Evolutionary conservation across 1,140 invertebrate species (phyloP).

Genomic region (Drosophila serrata): DNA sequence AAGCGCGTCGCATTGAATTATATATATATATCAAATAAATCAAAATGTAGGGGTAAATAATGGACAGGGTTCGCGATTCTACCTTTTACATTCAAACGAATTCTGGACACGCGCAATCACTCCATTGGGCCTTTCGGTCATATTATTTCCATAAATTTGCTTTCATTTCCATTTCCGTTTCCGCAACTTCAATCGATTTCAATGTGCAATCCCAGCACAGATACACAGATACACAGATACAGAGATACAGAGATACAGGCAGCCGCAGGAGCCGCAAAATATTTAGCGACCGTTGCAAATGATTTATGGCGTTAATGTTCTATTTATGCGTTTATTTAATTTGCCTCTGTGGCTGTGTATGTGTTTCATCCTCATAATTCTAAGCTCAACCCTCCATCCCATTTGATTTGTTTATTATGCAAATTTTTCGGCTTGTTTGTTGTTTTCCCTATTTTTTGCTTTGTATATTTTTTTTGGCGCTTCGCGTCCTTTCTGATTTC

Average conservation of each 20-base stretch:
- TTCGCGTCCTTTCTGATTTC: constrained; percentile 14
- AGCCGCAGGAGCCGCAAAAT: constrained; percentile 62
- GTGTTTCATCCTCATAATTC: constrained; percentile 55
- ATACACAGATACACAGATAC: constrained; percentile 18
- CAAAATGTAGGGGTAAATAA: constrained; percentile 46
- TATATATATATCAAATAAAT: constrained; percentile 63
- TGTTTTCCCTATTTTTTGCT: constrained; percentile 36
- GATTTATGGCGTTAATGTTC: constrained; percentile 82
- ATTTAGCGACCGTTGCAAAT: constrained; percentile 70
- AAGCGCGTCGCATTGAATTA: constrained; percentile 66
- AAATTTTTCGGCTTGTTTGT: constrained; percentile 54
- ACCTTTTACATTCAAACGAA: constrained; percentile 28
- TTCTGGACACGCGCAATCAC: constrained; percentile 35
- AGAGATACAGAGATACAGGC: background rate
- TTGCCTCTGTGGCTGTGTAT: constrained; percentile 24
- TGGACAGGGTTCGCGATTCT: constrained; percentile 5
- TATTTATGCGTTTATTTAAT: constrained; percentile 83
- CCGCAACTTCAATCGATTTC: constrained; percentile 66
- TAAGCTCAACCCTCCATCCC: constrained; percentile 45
- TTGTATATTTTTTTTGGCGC: constrained; percentile 29
- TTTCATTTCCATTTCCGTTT: constrained; percentile 75
- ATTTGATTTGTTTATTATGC: constrained; percentile 63
- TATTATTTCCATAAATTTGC: constrained; percentile 82
- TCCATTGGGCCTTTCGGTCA: constrained; percentile 26
- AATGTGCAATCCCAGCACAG: constrained; percentile 28